Evolutionary conservation across 2,113 vertebrate species (phyloP).

Genomic region (Cyprinus carpio): DNA sequence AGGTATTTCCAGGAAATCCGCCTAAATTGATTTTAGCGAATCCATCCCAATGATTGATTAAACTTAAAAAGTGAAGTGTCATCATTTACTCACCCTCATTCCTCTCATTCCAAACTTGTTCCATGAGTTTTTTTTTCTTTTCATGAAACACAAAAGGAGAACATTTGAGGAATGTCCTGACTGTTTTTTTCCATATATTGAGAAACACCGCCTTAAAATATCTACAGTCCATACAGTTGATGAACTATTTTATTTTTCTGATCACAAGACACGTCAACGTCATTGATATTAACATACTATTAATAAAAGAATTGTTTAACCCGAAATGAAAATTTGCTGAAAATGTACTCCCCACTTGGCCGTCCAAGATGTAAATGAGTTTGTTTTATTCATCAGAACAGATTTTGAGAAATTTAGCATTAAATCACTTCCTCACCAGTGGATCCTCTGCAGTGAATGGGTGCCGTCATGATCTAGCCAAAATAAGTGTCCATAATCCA

Average conservation of each 20-base stretch:
- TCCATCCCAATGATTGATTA: not conserved
- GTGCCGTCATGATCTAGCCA: not conserved
- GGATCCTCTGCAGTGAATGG: not conserved
- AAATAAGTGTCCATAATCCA: too few species aligned
- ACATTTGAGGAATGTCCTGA: not conserved
- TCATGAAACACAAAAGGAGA: not conserved
- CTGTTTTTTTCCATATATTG: not conserved
- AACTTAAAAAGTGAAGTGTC: conserved; percentile 7
- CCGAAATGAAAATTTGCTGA: too few species aligned
- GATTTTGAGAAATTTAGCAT: too few species aligned
- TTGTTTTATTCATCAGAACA: too few species aligned
- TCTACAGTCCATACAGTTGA: not conserved
- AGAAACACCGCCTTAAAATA: not conserved
- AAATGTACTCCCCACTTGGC: too few species aligned
- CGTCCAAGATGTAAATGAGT: too few species aligned
- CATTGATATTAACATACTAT: too few species aligned
- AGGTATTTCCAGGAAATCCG: conserved; percentile 5
- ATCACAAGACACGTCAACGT: not conserved
- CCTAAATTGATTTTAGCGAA: not conserved
- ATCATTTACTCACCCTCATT: not conserved
- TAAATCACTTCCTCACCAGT: not conserved
- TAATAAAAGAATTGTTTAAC: too few species aligned
- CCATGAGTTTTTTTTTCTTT: not conserved
- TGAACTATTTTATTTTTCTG: not conserved
- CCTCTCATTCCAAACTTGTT: not conserved